Evolutionary conservation across 2,888 invertebrate species (phyloP).

Genomic region (Cerastis rubricosa): DNA sequence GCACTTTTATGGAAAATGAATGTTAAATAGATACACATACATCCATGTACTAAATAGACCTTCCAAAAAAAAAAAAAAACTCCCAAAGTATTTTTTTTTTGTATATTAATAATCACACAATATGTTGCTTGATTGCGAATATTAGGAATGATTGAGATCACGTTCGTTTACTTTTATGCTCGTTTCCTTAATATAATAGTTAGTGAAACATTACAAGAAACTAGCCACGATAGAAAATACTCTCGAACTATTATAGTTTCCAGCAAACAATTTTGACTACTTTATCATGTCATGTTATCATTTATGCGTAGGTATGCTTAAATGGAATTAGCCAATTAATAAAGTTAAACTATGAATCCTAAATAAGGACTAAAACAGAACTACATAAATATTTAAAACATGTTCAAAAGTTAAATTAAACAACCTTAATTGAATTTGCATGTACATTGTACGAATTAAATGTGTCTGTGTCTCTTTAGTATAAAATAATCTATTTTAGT

Average conservation of each 20-base stretch:
- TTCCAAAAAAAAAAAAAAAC: too few relatives aligned
- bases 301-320: neutral
- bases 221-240: neutral
- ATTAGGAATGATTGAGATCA: neutral
- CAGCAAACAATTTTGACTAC: neutral
- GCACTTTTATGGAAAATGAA: neutral
- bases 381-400: neutral
- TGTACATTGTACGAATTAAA: too few relatives aligned
- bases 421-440: neutral
- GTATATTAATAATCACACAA: neutral
- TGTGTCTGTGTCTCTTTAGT: neutral
- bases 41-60: too few relatives aligned
- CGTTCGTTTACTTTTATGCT: neutral
- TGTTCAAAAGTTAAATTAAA: neutral
- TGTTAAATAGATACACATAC: neutral
- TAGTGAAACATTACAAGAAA: neutral
- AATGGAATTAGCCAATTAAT: neutral
- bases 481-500: neutral
- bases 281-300: neutral
- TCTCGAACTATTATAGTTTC: neutral
- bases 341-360: neutral
- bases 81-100: too few relatives aligned
- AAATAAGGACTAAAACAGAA: neutral
- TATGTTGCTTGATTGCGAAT: neutral
- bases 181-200: neutral